Evolutionary conservation across 2,113 vertebrate genomes (phyloP), one percentile per base, ranked within the genome.

Genomic region (Ceuthmochares aereus): DNA sequence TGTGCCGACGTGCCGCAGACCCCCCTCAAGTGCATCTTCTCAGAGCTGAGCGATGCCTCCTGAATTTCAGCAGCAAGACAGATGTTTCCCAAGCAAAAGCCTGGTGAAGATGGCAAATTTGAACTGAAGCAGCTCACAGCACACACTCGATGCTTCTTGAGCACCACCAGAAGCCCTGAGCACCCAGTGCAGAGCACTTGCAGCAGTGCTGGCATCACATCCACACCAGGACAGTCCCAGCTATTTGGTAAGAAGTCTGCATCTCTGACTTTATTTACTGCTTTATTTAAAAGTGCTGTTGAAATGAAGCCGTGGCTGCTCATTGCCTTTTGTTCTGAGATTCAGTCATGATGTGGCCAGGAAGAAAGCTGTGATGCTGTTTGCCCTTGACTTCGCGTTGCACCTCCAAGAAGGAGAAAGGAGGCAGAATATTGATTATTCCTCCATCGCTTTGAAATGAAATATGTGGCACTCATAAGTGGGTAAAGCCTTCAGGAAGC

Each of bases 391-490:
- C 86, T 87, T 85, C 4, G 1, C 77, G 69, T 47, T 74, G 93
- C 45, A 18, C 55, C 90, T 84, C 79, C 11, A 2, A 63, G 63
- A 78, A 74, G 87, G 87, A 73, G 84, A 69, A 87, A 56, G 76
- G 68, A 63, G 20, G 72, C 75, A 52, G 79, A n/a, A 13, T 37
- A 87, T 87, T 34, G 93, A 92, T 96, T 60, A 69, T 60, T 59
- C 47, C 63, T 58, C 47, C 10, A n/a, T 40, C 90, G 22, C 73
- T 36, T n/a, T 16, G 84, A 69, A 79, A 43, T 77, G 20, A 79
- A 74, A 90, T 75, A 43, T 12, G 3, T 23, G 59, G 8, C 32
- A 64, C 69, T 79, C 56, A 1, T 36, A 47, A 89, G 69, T 3
- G 1, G 40, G 55, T 68, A 40, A 47, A 56, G 49, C 54, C 40